phyloP scores from a whole-genome alignment of 35 echinoderm and acorn worm species.

The Apostichopus parvimensis region DNA sequence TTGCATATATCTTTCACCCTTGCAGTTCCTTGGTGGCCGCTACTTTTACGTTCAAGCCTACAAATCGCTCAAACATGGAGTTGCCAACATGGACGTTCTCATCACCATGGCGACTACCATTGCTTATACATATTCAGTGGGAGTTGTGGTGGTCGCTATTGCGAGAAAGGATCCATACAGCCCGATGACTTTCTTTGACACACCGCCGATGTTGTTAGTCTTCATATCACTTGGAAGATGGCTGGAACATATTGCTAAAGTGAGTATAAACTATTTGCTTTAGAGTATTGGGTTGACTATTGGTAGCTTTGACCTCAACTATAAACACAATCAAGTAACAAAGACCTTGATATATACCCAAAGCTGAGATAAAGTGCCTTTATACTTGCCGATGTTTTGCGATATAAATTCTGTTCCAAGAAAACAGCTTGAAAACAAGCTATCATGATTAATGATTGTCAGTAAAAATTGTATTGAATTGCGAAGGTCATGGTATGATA shows the following conservation, averaged over 20 bases:
- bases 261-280: background rate
- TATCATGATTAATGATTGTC: too few relatives aligned
- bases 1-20: background rate
- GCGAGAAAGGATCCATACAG: slow-evolving; percentile 50
- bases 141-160: slow-evolving; percentile 71
- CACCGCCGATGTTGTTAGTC: slow-evolving; percentile 91
- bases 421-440: too few relatives aligned
- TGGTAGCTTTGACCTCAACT: too few relatives aligned
- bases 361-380: too few relatives aligned
- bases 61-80: slow-evolving; percentile 82
- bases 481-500: too few relatives aligned
- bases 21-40: slow-evolving; percentile 83
- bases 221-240: slow-evolving; percentile 91
- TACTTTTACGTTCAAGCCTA: slow-evolving; percentile 97
- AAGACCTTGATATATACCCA: too few relatives aligned
- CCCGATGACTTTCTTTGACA: slow-evolving; percentile 98
- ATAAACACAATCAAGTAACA: too few relatives aligned
- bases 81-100: slow-evolving; percentile 94
- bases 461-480: too few relatives aligned
- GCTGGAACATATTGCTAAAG: slow-evolving; percentile 96
- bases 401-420: too few relatives aligned
- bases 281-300: too few relatives aligned
- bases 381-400: too few relatives aligned
- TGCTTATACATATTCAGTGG: slow-evolving; percentile 87
- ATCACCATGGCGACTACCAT: slow-evolving; percentile 96